phyloP scores from a whole-genome alignment of 2,888 invertebrate genomes.

The Spodoptera exigua region DNA sequence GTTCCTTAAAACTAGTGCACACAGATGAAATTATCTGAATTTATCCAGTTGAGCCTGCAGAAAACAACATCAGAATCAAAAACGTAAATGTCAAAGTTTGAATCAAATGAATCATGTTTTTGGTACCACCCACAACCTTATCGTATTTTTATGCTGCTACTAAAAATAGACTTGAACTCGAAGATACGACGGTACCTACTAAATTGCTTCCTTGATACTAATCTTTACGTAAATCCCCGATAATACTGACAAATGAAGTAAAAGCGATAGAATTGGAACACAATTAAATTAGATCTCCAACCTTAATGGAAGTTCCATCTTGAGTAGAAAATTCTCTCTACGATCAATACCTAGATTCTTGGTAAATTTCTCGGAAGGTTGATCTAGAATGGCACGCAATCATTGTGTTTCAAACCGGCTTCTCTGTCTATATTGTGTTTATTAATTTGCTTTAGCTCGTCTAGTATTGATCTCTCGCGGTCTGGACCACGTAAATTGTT shows the following conservation, averaged over 20 bases:
- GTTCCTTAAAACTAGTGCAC: conserved; percentile 4
- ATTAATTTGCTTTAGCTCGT: conserved; percentile 12
- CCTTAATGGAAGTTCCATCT: not conserved
- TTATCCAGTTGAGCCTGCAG: conserved; percentile 18
- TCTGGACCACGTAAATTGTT: conserved; percentile 10
- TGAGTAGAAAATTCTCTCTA: conserved; percentile 11
- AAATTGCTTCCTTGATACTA: not conserved
- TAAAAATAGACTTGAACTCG: too few relatives aligned
- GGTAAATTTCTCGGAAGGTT: conserved; percentile 2
- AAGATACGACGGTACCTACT: too few relatives aligned
- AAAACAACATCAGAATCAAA: conserved; percentile 6
- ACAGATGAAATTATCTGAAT: conserved; percentile 10
- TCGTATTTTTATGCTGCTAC: too few relatives aligned
- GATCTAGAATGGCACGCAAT: conserved; percentile 18
- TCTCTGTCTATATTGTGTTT: conserved; percentile 7
- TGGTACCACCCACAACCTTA: conserved; percentile 3
- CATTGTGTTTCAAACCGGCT: conserved; percentile 12
- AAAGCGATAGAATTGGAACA: too few relatives aligned
- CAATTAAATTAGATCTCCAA: not conserved
- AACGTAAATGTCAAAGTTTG: conserved; percentile 30
- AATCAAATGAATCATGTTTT: conserved; percentile 11
- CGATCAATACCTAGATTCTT: conserved; percentile 29
- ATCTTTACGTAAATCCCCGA: too few relatives aligned
- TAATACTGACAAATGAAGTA: too few relatives aligned
- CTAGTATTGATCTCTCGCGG: conserved; percentile 5